Base-by-base conservation (phyloP, 2,888 invertebrate genomes). In the Eristalis arbustorum region DNA sequence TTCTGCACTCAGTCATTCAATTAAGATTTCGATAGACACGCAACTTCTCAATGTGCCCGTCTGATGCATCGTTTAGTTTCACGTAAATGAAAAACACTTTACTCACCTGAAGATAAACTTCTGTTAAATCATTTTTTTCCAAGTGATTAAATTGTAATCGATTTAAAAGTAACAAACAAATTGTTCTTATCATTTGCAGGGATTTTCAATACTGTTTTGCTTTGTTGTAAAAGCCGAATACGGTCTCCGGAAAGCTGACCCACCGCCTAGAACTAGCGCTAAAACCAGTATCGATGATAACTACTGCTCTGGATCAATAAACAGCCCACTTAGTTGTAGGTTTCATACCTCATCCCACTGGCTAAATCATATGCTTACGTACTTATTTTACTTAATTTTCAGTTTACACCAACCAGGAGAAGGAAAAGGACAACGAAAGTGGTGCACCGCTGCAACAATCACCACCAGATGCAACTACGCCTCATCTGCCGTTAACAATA, bases 261-360 rank as follows among this genome's bases (percentile, higher is more conserved):
- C 88, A 31, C 40, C 77, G 71, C 91, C 90, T 75, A 92, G 92
- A 71, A 90, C 90, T 67, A 92, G 89, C 66, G 90, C 91, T 18
- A 93, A 92, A 89, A 91, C 91, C 8, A 92, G 91, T 80, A 89
- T 93, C 88, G 92, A 92, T 81, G 93, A 93, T 40, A 92, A 91
- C 88, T 92, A 91, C 89, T 92, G 92, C 88, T 92, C 92, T 68
- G 92, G 91, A 63, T 90, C 92, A 88, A 91, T 92, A 85, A 92
- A 92, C 83, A 92, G 91, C 89, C 92, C 93, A 74, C 88, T 93
- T 84, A 93, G 90, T 89, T 93, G 93, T 93, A 90, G 91, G 93
- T 91, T 88, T 34, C 25, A 23, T 22, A 18, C 3, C 18, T 8
- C 18, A 18, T 8, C n/a, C 0, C n/a, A n/a, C n/a, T n/a, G n/a